Evolutionary conservation across 2,113 vertebrate species (phyloP).

Genomic region (Perca fluviatilis): DNA sequence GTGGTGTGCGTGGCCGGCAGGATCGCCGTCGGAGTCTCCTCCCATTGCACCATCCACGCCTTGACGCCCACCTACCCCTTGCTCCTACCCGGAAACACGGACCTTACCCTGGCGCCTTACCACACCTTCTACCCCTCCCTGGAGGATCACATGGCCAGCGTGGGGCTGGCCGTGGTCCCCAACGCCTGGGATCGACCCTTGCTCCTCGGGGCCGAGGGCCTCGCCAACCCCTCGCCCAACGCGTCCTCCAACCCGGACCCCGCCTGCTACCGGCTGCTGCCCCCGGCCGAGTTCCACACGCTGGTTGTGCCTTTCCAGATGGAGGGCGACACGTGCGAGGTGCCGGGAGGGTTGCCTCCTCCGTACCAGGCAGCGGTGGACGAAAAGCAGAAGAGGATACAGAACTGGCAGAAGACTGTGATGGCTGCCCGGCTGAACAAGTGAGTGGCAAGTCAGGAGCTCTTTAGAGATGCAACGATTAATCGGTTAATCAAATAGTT

Average conservation of each 20-base stretch:
- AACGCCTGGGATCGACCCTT: constrained; percentile 93
- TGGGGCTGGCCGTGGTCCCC: constrained; percentile 94
- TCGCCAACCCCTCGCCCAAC: constrained; percentile 16
- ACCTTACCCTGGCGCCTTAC: constrained; percentile 91
- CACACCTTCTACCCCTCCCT: constrained; percentile 95
- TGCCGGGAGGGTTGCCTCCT: constrained; percentile 90
- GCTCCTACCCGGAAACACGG: constrained; percentile 90
- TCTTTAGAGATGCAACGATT: not conserved
- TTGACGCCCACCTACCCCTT: constrained; percentile 92
- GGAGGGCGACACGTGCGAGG: constrained; percentile 95
- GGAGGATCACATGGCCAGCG: constrained; percentile 96
- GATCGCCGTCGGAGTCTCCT: constrained; percentile 87
- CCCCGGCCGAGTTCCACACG: constrained; percentile 87
- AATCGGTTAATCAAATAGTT: too few species aligned
- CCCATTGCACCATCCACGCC: constrained; percentile 85
- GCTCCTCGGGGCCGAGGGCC: constrained; percentile 86
- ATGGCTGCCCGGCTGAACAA: constrained; percentile 90
- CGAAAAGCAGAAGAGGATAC: constrained; percentile 88
- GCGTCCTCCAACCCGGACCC: constrained; percentile 34
- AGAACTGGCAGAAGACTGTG: constrained; percentile 92
- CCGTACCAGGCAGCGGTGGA: constrained; percentile 87
- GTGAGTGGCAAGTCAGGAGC: constrained; percentile 80
- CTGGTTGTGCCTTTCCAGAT: constrained; percentile 94
- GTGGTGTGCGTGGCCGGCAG: constrained; percentile 89
- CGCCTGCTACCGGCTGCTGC: constrained; percentile 86